Evolutionary conservation across 1,140 invertebrate genomes (phyloP).

Genomic region (Mizuhopecten yessoensis): DNA sequence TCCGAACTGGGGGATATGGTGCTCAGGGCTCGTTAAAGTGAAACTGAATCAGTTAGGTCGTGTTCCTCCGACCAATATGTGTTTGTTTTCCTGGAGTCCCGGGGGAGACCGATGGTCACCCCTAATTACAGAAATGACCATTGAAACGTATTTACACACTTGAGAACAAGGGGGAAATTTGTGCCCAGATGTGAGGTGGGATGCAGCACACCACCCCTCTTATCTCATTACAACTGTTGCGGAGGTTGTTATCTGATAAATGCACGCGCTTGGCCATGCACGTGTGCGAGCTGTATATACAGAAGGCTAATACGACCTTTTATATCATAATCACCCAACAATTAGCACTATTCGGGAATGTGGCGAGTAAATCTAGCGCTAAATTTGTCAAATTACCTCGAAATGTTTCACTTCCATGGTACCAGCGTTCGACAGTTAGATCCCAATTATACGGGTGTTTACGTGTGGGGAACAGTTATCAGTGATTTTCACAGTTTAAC

Average conservation of each 20-base stretch:
- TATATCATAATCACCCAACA: constrained; percentile 1
- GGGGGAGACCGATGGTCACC: not conserved
- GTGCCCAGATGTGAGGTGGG: not conserved
- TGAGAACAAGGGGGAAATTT: constrained; percentile 34
- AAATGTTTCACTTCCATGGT: not conserved
- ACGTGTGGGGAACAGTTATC: too few relatives aligned
- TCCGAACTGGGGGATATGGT: not conserved
- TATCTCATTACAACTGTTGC: constrained; percentile 10
- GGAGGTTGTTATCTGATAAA: not conserved
- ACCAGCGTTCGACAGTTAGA: not conserved
- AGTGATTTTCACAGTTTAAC: not conserved
- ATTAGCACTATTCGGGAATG: not conserved
- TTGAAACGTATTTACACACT: constrained; percentile 29
- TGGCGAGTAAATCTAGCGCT: not conserved
- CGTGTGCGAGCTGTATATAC: constrained; percentile 22
- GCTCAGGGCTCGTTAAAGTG: not conserved
- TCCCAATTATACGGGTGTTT: not conserved
- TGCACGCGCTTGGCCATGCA: constrained; percentile 14
- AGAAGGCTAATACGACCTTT: not conserved
- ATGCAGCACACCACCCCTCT: not conserved
- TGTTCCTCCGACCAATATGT: not conserved
- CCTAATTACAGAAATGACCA: constrained; percentile 30
- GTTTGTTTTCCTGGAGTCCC: not conserved
- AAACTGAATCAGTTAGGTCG: not conserved
- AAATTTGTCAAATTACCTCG: constrained; percentile 28